Conservation (phyloP, 2,113 vertebrate genomes). For the Platysteira castanea region DNA sequence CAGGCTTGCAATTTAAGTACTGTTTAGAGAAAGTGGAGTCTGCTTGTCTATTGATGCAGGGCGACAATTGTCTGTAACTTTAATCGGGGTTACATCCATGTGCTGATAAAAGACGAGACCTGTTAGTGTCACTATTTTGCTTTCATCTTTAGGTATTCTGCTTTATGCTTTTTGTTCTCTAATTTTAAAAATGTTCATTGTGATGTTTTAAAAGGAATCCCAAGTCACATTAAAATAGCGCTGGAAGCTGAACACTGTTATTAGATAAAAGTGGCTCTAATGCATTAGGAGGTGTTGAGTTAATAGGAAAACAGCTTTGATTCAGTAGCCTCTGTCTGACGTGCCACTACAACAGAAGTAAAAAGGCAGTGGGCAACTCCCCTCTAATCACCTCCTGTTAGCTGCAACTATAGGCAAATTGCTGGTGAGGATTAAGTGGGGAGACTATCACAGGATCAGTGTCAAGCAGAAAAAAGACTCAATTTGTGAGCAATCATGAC, state of each 20-base stretch:
- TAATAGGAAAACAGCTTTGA: conserved; percentile 72
- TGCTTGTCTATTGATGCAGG: not conserved
- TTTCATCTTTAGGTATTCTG: not conserved
- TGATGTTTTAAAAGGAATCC: not conserved
- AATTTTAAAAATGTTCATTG: not conserved
- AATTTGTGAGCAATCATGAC: conserved; percentile 75
- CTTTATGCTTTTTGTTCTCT: not conserved
- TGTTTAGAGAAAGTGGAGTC: not conserved
- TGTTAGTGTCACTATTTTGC: not conserved
- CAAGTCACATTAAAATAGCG: not conserved
- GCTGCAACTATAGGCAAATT: conserved; percentile 78
- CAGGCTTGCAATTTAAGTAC: not conserved
- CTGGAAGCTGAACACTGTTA: conserved; percentile 35
- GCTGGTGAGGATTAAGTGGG: conserved; percentile 75
- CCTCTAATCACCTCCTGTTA: conserved; percentile 77
- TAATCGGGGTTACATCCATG: not conserved
- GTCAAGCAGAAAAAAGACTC: conserved; percentile 79
- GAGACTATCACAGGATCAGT: conserved; percentile 78
- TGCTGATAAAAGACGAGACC: not conserved
- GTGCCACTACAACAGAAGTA: conserved; percentile 58
- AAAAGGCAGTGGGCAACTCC: conserved; percentile 66
- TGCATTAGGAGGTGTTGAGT: conserved; percentile 63
- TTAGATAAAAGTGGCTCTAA: conserved; percentile 62
- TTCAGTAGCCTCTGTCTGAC: conserved; percentile 54
- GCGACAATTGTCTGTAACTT: not conserved